Conservation (phyloP, 2,797 vertebrate genomes). For the Trachurus trachurus region DNA sequence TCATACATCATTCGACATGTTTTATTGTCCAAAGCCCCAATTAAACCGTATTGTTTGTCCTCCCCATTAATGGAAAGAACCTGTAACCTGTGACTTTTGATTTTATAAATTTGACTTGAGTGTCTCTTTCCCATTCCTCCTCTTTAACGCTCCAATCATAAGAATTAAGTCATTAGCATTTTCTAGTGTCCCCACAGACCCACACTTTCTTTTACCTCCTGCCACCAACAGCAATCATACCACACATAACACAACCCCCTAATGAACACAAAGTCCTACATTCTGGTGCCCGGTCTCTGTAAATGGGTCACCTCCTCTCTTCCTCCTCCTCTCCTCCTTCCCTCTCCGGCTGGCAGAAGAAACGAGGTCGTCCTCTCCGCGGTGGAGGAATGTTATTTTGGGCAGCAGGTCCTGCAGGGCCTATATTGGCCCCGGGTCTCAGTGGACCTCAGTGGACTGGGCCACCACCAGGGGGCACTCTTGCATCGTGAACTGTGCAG, state of each 20-base stretch:
- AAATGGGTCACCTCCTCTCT: constrained; percentile 83
- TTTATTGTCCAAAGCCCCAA: constrained; percentile 27
- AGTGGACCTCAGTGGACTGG: constrained; percentile 77
- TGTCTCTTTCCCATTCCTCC: constrained; percentile 23
- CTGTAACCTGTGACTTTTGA: not conserved
- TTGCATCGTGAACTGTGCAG: constrained; percentile 25
- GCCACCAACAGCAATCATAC: constrained; percentile 36
- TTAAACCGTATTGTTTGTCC: constrained; percentile 27
- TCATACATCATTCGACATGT: constrained; percentile 44
- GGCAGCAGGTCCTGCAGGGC: constrained; percentile 87
- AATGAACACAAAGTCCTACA: constrained; percentile 76
- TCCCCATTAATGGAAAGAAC: constrained; percentile 22
- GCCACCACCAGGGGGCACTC: constrained; percentile 79
- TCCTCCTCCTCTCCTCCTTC: constrained; percentile 73
- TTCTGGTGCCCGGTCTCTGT: constrained; percentile 75
- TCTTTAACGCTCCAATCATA: constrained; percentile 10
- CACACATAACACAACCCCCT: constrained; percentile 49
- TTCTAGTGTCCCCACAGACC: constrained; percentile 4
- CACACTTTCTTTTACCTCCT: constrained; percentile 41
- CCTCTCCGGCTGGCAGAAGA: constrained; percentile 84
- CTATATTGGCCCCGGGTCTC: constrained; percentile 86
- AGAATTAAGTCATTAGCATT: constrained; percentile 19
- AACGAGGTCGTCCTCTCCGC: constrained; percentile 86
- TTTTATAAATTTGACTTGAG: constrained; percentile 16
- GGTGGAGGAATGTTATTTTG: constrained; percentile 89